Evolutionary conservation across 2,113 vertebrate genomes (phyloP), one percentile per base, ranked within the genome.

Genomic region (Salvelinus namaycush): DNA sequence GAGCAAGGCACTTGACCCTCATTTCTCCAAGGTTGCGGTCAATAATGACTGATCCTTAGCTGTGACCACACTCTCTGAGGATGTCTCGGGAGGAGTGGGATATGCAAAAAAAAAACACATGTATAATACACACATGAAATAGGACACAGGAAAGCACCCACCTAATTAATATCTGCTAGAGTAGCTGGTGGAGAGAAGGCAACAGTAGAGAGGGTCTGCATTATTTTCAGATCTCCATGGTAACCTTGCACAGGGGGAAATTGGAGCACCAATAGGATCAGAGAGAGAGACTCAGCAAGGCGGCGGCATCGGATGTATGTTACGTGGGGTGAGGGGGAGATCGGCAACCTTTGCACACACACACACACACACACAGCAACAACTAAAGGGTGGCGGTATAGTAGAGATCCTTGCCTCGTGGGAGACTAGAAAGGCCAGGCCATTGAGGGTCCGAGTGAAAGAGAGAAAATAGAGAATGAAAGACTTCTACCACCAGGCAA

Each of bases 171-270:
- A 44, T 44, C 39, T 44, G 39, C 8, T 39, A 39, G 34, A 83
- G 90, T 89, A 90, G 84, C 82, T 83, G 39, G 86, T 71, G 72
- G 73, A 62, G 59, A 62, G 20, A 88, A 85, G 87, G 87, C 81
- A 84, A 82, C 87, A 79, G 81, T 79, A 80, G 76, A 76, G 80
- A 91, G 89, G 85, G 88, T 81, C 81, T 84, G 84, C 85, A 88
- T 90, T 89, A 90, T 88, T 89, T 81, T 49, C 39, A 5, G 78
- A 92, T 92, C 92, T 87, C 93, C 89, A 93, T 92, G 89, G 92
- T 87, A 89, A 91, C 92, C 39, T 44, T 44, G 9, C 76, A 82
- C 84, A 86, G n/a, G 65, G 65, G 85, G 84, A 44, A 91, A 90
- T 81, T 88, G 81, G 89, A 84, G 89, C 91, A 82, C 86, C 85